These are phyloP conservation scores for Daphoenositta chrysoptera DNA, from an alignment of 2,113 vertebrate genomes.

Conservation along the genomic window DNA sequence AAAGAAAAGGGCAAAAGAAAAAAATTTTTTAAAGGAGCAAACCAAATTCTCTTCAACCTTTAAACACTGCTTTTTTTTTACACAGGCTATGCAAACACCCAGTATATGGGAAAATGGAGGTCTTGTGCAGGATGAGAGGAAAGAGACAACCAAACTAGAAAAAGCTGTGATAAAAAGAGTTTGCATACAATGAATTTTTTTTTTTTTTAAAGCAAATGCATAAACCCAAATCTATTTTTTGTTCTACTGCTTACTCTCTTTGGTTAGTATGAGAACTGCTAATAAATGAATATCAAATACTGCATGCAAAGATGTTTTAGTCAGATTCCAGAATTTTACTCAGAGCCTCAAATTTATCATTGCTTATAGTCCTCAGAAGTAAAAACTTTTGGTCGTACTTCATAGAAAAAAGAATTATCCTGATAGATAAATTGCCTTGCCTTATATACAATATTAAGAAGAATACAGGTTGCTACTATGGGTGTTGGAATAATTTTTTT, in stretches of 20 bases:
- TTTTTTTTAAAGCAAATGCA: not conserved
- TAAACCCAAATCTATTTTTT: not conserved
- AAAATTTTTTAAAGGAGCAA: accelerated
- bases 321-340: not conserved
- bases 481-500: not conserved
- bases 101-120: accelerated
- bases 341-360: not conserved
- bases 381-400: not conserved
- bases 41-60: not conserved
- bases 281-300: not conserved
- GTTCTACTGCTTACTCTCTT: not conserved
- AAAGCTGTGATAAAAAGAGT: not conserved
- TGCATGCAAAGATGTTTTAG: accelerated
- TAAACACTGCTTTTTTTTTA: not conserved
- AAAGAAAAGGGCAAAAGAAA: not conserved
- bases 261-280: not conserved
- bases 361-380: not conserved
- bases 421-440: not conserved
- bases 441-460: not conserved
- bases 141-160: not conserved
- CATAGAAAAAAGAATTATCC: not conserved
- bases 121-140: not conserved
- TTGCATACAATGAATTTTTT: accelerated
- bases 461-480: accelerated
- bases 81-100: accelerated